phyloP scores from a whole-genome alignment of 2,113 vertebrate genomes.

The Ciconia boyciana region DNA sequence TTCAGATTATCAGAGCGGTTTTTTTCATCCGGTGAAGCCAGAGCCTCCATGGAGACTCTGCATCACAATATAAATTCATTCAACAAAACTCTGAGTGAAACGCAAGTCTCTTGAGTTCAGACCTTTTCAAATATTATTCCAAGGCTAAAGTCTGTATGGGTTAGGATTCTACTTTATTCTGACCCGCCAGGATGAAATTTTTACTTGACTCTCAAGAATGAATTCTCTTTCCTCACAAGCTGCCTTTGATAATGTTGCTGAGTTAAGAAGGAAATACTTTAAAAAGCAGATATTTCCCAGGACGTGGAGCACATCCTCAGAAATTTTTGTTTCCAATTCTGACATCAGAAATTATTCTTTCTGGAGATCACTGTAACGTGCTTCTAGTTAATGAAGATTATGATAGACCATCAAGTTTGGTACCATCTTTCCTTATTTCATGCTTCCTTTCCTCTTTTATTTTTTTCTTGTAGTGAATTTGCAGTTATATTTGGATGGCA shows the following conservation, averaged over 20 bases:
- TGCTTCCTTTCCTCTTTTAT: background rate
- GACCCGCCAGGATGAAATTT: background rate
- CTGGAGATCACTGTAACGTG: background rate
- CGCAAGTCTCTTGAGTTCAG: background rate
- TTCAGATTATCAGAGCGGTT: background rate
- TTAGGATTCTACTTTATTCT: conserved; percentile 2
- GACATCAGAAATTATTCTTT: background rate
- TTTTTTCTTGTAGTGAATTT: background rate
- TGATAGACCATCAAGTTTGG: background rate
- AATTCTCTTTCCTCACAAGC: background rate
- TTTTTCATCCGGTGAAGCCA: background rate
- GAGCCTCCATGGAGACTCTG: background rate
- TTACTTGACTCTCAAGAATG: background rate
- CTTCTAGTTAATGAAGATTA: background rate
- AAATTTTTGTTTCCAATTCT: background rate
- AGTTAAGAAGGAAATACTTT: background rate
- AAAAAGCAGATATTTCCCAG: background rate
- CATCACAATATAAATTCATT: background rate
- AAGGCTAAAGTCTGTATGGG: background rate
- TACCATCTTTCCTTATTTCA: background rate
- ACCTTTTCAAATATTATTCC: conserved; percentile 18
- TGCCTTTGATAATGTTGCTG: background rate
- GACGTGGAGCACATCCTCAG: background rate
- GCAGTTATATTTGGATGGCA: background rate
- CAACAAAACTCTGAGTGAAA: background rate